Percentiles rank a stretch among this genome's conserved stretches.
Evolutionary conservation across 2,113 vertebrate genomes (phyloP).

Genomic region (Chlorodrepanis virens): DNA sequence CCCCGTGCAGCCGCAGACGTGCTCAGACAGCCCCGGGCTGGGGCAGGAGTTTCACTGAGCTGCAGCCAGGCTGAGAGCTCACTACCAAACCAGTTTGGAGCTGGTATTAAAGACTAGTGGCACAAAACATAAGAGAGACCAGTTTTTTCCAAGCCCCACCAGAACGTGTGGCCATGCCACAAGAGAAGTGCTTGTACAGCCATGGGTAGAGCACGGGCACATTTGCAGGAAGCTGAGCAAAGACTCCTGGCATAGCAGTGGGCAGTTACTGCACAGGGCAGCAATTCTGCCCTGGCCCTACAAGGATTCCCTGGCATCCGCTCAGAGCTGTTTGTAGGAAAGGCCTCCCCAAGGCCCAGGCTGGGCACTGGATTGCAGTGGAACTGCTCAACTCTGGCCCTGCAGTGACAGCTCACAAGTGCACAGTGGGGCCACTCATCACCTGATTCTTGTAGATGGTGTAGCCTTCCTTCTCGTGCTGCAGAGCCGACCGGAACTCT

Average conservation of each 20-base stretch:
- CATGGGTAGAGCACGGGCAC: accelerated
- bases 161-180: accelerated
- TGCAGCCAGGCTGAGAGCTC: neutral
- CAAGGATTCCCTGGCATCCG: neutral
- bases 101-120: neutral
- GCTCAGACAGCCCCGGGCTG: neutral
- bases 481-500: constrained; percentile 94
- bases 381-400: neutral
- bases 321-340: neutral
- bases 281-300: neutral
- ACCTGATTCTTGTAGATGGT: constrained; percentile 99
- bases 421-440: accelerated
- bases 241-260: neutral
- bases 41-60: neutral
- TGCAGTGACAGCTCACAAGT: accelerated
- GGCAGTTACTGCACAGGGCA: neutral
- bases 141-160: neutral
- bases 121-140: neutral
- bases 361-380: neutral
- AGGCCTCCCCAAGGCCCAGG: neutral
- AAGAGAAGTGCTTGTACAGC: neutral
- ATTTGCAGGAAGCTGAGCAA: neutral
- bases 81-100: neutral
- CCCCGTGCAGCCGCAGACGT: accelerated
- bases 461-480: constrained; percentile 98